phyloP scores from a whole-genome alignment of 2,113 vertebrate species.

The Charina bottae region DNA sequence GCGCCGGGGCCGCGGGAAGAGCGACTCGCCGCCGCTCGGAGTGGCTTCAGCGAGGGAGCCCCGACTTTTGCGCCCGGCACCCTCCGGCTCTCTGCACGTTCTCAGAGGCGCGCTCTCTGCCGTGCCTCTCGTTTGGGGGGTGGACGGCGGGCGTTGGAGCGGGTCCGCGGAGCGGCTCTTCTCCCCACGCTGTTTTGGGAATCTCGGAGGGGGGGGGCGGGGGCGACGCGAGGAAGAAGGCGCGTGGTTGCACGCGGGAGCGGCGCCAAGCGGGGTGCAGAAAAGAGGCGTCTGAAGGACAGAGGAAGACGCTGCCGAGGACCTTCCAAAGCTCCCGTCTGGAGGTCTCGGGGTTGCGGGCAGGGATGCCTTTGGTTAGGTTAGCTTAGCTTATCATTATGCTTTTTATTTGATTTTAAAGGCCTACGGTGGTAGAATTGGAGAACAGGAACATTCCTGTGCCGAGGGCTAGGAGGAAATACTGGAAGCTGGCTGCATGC shows the following conservation, averaged over 20 bases:
- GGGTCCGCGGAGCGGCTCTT: neutral
- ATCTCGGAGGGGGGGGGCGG: neutral
- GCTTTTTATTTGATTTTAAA: neutral
- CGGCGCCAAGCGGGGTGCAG: too few relatives aligned
- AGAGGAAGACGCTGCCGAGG: neutral
- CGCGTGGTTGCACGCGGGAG: neutral
- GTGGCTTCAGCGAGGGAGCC: too few relatives aligned
- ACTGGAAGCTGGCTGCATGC: neutral
- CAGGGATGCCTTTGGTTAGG: too few relatives aligned
- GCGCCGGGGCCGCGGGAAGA: constrained; percentile 3
- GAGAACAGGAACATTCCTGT: neutral
- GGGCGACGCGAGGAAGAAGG: neutral
- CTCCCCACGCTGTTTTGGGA: neutral
- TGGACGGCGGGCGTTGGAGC: too few relatives aligned
- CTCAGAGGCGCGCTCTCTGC: neutral
- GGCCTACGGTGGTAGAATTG: neutral
- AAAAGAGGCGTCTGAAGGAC: neutral
- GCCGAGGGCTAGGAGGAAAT: neutral
- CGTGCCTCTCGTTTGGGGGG: neutral
- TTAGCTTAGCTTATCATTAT: neutral
- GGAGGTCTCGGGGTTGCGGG: neutral
- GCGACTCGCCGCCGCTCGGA: neutral
- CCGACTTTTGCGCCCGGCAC: neutral
- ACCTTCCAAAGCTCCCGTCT: neutral
- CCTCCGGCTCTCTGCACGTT: neutral